Evolutionary conservation across 1,140 invertebrate species (phyloP).

Genomic region (Drosophila ambigua): DNA sequence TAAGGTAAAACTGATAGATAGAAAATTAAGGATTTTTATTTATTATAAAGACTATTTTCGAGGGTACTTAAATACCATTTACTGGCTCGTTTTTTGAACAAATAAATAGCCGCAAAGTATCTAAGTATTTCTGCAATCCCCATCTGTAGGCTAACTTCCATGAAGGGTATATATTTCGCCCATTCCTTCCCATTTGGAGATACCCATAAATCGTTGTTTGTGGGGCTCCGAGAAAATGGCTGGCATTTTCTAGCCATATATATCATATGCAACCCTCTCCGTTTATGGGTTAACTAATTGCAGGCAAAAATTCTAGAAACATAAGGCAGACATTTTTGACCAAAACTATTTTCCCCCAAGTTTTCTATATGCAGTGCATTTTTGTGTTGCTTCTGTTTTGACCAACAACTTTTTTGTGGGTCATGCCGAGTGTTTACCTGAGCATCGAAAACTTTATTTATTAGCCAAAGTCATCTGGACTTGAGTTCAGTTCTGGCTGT

Average conservation of each 20-base stretch:
- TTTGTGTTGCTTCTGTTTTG: conserved; percentile 37
- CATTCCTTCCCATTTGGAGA: not conserved
- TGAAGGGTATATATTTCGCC: not conserved
- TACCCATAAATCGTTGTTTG: conserved; percentile 34
- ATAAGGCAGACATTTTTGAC: conserved; percentile 35
- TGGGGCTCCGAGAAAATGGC: conserved; percentile 24
- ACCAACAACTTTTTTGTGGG: conserved; percentile 43
- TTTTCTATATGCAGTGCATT: conserved; percentile 4
- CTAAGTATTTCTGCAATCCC: too few relatives aligned
- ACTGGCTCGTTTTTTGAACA: too few relatives aligned
- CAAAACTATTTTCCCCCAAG: conserved; percentile 15
- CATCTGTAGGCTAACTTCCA: too few relatives aligned
- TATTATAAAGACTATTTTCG: too few relatives aligned
- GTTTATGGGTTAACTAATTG: conserved; percentile 50
- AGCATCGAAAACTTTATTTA: conserved; percentile 41
- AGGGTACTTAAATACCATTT: too few relatives aligned
- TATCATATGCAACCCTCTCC: conserved; percentile 43
- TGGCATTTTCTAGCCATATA: conserved; percentile 37
- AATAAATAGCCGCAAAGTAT: too few relatives aligned
- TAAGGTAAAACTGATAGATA: too few relatives aligned
- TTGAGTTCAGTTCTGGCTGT: conserved; percentile 23
- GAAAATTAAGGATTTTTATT: too few relatives aligned
- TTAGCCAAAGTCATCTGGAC: conserved; percentile 49
- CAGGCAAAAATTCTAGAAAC: conserved; percentile 40
- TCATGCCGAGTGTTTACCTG: conserved; percentile 49